phyloP scores from a whole-genome alignment of 2,888 invertebrate genomes.

The Watsonalla binaria region DNA sequence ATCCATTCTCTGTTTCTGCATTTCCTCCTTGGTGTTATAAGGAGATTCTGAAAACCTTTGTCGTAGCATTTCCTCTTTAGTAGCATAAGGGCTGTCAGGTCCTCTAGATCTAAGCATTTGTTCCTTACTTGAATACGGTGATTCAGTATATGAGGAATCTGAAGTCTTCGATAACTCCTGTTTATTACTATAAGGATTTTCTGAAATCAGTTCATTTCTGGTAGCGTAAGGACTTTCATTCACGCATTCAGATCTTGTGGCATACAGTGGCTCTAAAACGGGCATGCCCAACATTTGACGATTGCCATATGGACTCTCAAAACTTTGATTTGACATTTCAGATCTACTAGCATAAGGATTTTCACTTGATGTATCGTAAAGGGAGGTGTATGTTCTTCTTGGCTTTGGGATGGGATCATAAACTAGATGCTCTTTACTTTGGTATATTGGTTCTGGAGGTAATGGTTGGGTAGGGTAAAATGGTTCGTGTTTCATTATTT shows the following conservation, averaged over 20 bases:
- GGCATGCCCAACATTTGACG: conserved; percentile 62
- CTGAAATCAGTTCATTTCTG: conserved; percentile 35
- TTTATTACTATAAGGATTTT: conserved; percentile 47
- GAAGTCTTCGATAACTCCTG: conserved; percentile 51
- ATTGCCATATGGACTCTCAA: conserved; percentile 67
- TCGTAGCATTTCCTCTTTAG: conserved; percentile 74
- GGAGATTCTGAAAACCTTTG: conserved; percentile 74
- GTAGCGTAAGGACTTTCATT: conserved; percentile 40
- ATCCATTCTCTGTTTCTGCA: conserved; percentile 68
- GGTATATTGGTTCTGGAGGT: conserved; percentile 75
- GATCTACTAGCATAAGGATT: conserved; percentile 64
- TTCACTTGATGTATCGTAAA: conserved; percentile 68
- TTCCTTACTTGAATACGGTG: conserved; percentile 70
- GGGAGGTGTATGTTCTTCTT: conserved; percentile 68
- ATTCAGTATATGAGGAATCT: conserved; percentile 59
- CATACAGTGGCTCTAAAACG: conserved; percentile 57
- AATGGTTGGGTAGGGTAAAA: conserved; percentile 72
- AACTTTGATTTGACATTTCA: conserved; percentile 65
- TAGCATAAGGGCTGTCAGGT: conserved; percentile 65
- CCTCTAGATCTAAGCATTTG: conserved; percentile 63
- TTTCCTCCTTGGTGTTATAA: conserved; percentile 71
- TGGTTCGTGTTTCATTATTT: conserved; percentile 66
- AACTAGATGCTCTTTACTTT: conserved; percentile 71
- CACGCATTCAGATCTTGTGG: conserved; percentile 41
- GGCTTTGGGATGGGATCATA: conserved; percentile 76